Conservation (phyloP, 1,140 invertebrate genomes). For the Aricia agestis region DNA sequence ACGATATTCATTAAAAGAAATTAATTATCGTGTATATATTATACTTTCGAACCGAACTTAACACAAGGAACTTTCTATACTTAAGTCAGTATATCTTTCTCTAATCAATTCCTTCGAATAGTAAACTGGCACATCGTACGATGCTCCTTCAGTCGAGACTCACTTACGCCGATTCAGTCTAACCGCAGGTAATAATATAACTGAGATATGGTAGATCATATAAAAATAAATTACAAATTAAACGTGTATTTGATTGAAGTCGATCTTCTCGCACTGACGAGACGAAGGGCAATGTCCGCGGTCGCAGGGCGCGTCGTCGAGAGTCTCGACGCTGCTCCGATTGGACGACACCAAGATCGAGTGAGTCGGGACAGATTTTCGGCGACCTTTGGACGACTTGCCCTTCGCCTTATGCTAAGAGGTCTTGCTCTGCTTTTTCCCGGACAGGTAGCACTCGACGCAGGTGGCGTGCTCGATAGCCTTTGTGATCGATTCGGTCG, state of each 20-base stretch:
- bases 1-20: background rate
- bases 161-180: slow-evolving; percentile 8
- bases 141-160: slow-evolving; percentile 12
- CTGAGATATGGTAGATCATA: slow-evolving; percentile 18
- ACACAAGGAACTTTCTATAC: slow-evolving; percentile 20
- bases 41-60: slow-evolving; percentile 20
- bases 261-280: slow-evolving; percentile 41
- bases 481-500: slow-evolving; percentile 73
- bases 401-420: slow-evolving; percentile 79
- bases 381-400: slow-evolving; percentile 72
- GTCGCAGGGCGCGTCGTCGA: slow-evolving; percentile 52
- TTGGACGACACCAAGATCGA: slow-evolving; percentile 62
- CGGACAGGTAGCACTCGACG: slow-evolving; percentile 79
- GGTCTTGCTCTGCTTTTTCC: slow-evolving; percentile 77
- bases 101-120: slow-evolving; percentile 46
- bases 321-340: slow-evolving; percentile 67
- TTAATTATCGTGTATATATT: slow-evolving; percentile 2
- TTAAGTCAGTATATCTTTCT: slow-evolving; percentile 27
- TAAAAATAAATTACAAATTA: slow-evolving; percentile 36
- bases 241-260: slow-evolving; percentile 68
- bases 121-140: slow-evolving; percentile 17
- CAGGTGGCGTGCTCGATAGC: slow-evolving; percentile 80
- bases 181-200: slow-evolving; percentile 13
- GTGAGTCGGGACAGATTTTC: slow-evolving; percentile 54
- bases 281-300: slow-evolving; percentile 45